Base-by-base conservation (phyloP, 2,797 vertebrate genomes). In the Scomberomorus guttatus region DNA sequence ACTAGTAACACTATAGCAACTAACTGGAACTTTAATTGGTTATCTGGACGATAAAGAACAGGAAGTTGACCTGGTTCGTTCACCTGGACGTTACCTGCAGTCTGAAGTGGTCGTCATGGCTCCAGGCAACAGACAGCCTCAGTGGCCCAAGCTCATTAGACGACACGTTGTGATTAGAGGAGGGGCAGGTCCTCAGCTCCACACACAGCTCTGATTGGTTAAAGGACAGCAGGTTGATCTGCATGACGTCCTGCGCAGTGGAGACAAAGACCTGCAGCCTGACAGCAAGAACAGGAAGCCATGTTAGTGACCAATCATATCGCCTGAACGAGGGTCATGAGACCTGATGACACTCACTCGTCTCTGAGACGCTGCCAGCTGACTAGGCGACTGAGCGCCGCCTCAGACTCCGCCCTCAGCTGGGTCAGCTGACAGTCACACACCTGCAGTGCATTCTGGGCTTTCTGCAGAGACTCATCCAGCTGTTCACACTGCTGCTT, bases 201-300 rank as follows among this genome's bases (percentile, higher is more conserved):
- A 96, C 44, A n/a, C 74, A 63, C 25, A 95, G 78, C 87, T 95
- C 87, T 24, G 92, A 92, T 20, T 88, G 90, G 81, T 48, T 88
- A 62, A 90, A 68, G 17, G 90, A 82, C 24, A 93, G 64, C 77
- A 95, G 58, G 22, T 64, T 84, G 75, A 90, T 79, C 73, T 94
- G 91, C 72, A 90, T 89, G 13, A 85, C 27, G 0, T 76, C 75
- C 60, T 93, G 90, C 0, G 27, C 55, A 3, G 80, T 59, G 0
- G 75, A 81, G 15, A 93, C 2, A 1, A 42, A 56, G 4, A 4
- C 61, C 89, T 92, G 93, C 69, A 94, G 81, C 73, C 95, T 96
- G 85, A 56, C 42, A 44, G 70, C 12, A 9, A 10, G 24, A 58
- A 48, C 25, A 11, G 11, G 29, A 73, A 44, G 44, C 14, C 3